A percentile compares a stretch with the other conserved stretches of the same genome.
Conservation (phyloP, 2,888 invertebrate species). For the Synanthedon tipuliformis region DNA sequence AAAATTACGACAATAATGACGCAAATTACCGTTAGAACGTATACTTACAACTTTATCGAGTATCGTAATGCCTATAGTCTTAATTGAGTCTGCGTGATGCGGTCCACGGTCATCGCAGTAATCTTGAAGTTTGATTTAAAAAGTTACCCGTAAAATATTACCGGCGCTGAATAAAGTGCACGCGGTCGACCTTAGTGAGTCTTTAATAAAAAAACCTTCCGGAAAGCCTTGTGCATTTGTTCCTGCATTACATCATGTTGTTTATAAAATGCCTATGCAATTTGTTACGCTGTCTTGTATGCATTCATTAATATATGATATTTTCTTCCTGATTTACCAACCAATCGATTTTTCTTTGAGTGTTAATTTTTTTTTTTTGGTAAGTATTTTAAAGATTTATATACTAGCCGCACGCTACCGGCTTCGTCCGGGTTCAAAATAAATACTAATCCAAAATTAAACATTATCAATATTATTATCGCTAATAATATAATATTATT, state of each 20-base stretch:
- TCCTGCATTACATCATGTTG: conserved; percentile 62
- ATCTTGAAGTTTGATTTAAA: neutral
- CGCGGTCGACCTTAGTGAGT: conserved; percentile 39
- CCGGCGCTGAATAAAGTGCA: conserved; percentile 32
- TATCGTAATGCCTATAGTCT: neutral
- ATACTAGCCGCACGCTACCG: too few relatives aligned
- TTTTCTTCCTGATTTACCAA: neutral
- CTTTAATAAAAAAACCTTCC: conserved; percentile 44
- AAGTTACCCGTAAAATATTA: neutral
- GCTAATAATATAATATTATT: too few relatives aligned
- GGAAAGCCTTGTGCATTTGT: conserved; percentile 52
- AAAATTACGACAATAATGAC: too few relatives aligned
- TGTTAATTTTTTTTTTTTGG: too few relatives aligned
- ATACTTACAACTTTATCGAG: too few relatives aligned
- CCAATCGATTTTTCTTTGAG: neutral
- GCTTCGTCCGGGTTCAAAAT: too few relatives aligned
- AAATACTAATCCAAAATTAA: too few relatives aligned
- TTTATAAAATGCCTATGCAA: conserved; percentile 5
- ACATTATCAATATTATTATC: too few relatives aligned
- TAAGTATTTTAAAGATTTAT: too few relatives aligned
- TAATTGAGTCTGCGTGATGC: conserved; percentile 3
- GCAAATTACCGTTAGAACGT: too few relatives aligned
- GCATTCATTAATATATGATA: neutral
- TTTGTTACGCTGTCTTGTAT: conserved; percentile 1
- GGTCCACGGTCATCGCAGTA: neutral